Evolutionary conservation across 2,113 vertebrate genomes (phyloP).

Genomic region (Lasiurus borealis): DNA sequence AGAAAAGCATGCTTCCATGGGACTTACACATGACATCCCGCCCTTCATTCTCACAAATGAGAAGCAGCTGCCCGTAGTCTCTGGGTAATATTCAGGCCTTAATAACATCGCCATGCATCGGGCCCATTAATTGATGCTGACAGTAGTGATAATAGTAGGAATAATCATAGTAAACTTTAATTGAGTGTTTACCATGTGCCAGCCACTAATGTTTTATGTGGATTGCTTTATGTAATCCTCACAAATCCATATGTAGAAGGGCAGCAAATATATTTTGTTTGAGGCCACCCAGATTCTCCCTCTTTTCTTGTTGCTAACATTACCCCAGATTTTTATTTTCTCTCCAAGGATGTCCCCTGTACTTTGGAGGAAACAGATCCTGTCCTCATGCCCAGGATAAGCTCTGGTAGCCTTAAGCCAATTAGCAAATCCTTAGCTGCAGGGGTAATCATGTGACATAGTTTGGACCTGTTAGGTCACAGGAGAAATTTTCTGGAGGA

Average conservation of each 20-base stretch:
- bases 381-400: neutral
- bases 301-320: conserved; percentile 15
- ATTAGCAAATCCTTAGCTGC: neutral
- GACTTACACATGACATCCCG: conserved; percentile 59
- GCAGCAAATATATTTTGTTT: neutral
- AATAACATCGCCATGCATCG: conserved; percentile 44
- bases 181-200: conserved; percentile 60
- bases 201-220: conserved; percentile 45
- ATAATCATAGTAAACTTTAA: conserved; percentile 68
- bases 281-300: conserved; percentile 12
- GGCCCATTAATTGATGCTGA: conserved; percentile 71
- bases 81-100: conserved; percentile 66
- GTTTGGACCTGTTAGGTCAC: neutral
- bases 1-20: conserved; percentile 55
- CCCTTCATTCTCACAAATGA: conserved; percentile 64
- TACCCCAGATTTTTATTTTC: neutral
- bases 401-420: neutral
- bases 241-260: neutral
- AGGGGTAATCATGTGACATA: neutral
- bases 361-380: neutral
- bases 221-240: conserved; percentile 46
- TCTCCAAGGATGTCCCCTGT: neutral
- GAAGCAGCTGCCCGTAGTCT: conserved; percentile 69
- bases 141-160: conserved; percentile 64
- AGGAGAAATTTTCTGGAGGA: neutral